A percentile compares a stretch with the other conserved stretches of the same genome.
Evolutionary conservation across 2,113 vertebrate genomes (phyloP).

Genomic region (Terrapene triunguis): DNA sequence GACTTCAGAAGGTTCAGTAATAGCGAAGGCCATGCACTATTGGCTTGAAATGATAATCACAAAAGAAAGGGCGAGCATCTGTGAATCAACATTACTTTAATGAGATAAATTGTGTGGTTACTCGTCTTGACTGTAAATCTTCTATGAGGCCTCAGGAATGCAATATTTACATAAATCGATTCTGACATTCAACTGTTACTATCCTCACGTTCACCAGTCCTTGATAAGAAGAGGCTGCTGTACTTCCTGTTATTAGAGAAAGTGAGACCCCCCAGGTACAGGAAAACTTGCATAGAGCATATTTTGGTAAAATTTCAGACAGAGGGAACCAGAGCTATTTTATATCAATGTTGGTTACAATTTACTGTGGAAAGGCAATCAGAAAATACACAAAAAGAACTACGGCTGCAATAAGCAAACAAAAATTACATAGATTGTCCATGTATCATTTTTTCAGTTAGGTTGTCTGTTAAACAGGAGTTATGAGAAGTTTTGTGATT

Average conservation of each 20-base stretch:
- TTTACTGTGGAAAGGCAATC: slow-evolving; percentile 27
- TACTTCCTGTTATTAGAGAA: not conserved
- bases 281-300: not conserved
- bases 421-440: slow-evolving; percentile 21
- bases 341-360: slow-evolving; percentile 43
- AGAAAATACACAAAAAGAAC: slow-evolving; percentile 43
- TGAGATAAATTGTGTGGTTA: not conserved
- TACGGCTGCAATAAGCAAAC: slow-evolving; percentile 10
- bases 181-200: not conserved
- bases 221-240: not conserved
- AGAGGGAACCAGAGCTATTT: slow-evolving; percentile 15
- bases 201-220: not conserved
- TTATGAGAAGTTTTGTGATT: slow-evolving; percentile 22
- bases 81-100: not conserved
- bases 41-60: not conserved
- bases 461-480: slow-evolving; percentile 13
- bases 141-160: not conserved
- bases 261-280: not conserved
- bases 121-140: slow-evolving; percentile 10
- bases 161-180: not conserved
- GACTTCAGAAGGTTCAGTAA: not conserved
- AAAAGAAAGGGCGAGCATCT: not conserved
- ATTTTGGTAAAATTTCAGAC: not conserved
- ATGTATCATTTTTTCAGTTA: not conserved
- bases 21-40: fast-evolving